Evolutionary conservation across 2,113 vertebrate species (phyloP), one percentile per base, ranked within the genome.

Genomic region (Lasiurus borealis): DNA sequence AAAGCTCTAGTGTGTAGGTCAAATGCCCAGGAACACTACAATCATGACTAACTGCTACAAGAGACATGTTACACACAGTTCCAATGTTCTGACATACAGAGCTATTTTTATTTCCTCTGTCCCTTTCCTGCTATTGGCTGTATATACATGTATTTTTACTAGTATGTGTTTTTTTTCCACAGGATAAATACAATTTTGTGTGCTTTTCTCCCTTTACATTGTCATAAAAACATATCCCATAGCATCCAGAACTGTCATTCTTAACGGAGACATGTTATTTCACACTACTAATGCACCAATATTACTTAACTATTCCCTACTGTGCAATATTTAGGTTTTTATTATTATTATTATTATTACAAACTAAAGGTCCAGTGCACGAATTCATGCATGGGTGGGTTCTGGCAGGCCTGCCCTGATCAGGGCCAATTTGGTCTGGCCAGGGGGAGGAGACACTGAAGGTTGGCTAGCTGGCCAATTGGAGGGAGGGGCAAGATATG

Each of bases 91-190:
- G 21, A 48, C 46, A 89, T 66, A 14, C 48, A 9, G 62, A 94
- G 66, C 78, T 93, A 59, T 81, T 95, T 84, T 88, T 46, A 71
- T 95, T 90, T 62, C 93, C 64, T 76, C 83, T 75, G 64, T 75
- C 75, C 57, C 34, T 81, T 93, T 59, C 62, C 36, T 83, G 78
- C 66, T 23, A 0, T 44, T 82, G 80, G 13, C 46, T 73, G 6
- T 78, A 52, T 64, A 21, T 85, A 54, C 36, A 23, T 82, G 50
- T 93, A 81, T 72, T 90, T 94, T 85, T 86, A 62, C 59, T 27
- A 62, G 59, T 62, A 95, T n/a, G 15, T 73, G 36, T 73, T 71
- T 10, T 34, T 81, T 89, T 87, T 64, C 48, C 48, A 64, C 36
- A 87, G 34, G 62, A 23, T 69, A 83, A 84, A 64, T 59, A 88